Percentiles rank a stretch among this genome's conserved stretches.
These are phyloP conservation scores for Pherbina coryleti DNA, from an alignment of 2,888 invertebrate genomes.

Conservation along the genomic window DNA sequence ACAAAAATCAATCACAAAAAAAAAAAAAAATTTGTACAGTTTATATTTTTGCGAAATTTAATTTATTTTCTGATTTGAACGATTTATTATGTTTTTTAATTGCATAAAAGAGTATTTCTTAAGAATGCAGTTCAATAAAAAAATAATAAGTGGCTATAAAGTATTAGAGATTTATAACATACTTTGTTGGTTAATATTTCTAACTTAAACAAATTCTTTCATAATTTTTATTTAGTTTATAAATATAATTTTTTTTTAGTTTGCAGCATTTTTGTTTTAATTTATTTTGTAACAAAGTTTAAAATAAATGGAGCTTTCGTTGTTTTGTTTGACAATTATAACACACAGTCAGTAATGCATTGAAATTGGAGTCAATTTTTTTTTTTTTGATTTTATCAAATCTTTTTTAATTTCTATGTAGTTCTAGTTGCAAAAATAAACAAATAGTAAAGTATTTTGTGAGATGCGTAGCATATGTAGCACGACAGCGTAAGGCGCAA, in stretches of 20 bases:
- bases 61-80: conserved; percentile 23
- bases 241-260: neutral
- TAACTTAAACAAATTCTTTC: conserved; percentile 16
- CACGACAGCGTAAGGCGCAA: neutral
- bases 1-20: neutral
- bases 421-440: neutral
- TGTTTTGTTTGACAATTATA: conserved; percentile 7
- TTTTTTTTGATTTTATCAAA: neutral
- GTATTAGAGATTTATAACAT: conserved; percentile 24
- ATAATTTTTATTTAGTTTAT: neutral
- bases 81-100: conserved; percentile 15
- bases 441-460: neutral
- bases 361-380: neutral
- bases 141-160: conserved; percentile 18
- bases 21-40: neutral
- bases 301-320: conserved; percentile 3
- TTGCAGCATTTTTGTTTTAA: neutral
- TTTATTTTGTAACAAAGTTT: conserved; percentile 1
- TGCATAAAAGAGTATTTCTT: conserved; percentile 28
- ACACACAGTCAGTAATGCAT: neutral
- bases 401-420: neutral
- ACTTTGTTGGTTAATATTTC: conserved; percentile 19
- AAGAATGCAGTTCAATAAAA: conserved; percentile 21
- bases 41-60: conserved; percentile 14
- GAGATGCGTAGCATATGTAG: conserved; percentile 1